phyloP scores from a whole-genome alignment of 2,113 vertebrate species.

The Pterocles burchelli region DNA sequence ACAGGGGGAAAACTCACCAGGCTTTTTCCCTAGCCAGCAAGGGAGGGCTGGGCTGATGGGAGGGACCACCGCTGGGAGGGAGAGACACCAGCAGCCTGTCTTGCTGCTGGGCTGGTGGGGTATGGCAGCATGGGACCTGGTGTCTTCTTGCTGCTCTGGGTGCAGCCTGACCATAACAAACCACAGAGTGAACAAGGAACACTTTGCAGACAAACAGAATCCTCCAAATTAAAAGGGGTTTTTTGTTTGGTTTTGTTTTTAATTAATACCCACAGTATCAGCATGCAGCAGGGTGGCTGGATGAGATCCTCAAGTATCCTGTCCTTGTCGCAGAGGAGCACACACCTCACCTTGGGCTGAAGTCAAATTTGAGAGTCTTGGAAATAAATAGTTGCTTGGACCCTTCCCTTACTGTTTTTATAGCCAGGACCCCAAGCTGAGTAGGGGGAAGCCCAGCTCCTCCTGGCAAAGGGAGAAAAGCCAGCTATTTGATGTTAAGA shows the following conservation, averaged over 20 bases:
- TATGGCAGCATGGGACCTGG: neutral
- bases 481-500: neutral
- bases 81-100: neutral
- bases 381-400: neutral
- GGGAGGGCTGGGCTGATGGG: neutral
- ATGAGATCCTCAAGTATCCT: neutral
- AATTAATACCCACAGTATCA: neutral
- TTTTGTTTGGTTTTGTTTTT: neutral
- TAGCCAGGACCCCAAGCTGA: neutral
- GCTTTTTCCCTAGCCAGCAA: neutral
- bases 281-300: neutral
- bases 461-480: neutral
- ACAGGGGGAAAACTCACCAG: fast-evolving
- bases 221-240: neutral
- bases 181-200: neutral
- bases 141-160: neutral
- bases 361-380: neutral
- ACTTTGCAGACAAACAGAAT: neutral
- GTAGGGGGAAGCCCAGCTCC: neutral
- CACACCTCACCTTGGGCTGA: neutral
- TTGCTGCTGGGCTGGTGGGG: neutral
- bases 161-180: neutral
- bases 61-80: fast-evolving
- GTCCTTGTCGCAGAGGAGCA: neutral
- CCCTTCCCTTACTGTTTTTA: neutral